Conservation (phyloP, 2,113 vertebrate genomes). For the Monopterus albus region DNA sequence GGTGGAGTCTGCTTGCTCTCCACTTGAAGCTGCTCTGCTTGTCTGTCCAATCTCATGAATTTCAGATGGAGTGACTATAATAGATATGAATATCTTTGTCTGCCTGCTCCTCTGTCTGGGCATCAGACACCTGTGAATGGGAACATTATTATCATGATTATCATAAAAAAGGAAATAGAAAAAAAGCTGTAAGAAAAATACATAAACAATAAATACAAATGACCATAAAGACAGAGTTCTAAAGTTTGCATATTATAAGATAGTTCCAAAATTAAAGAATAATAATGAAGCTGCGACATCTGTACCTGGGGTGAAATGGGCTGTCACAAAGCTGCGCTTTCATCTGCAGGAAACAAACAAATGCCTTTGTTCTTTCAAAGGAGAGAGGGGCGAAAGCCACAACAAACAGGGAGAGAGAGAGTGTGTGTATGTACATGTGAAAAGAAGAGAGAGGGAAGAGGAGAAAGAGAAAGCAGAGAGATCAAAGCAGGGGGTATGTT, state of each 20-base stretch:
- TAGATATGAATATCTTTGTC: constrained; percentile 9
- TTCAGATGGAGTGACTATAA: constrained; percentile 5
- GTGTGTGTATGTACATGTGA: constrained; percentile 29
- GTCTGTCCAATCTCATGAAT: not conserved
- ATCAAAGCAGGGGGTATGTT: constrained; percentile 70
- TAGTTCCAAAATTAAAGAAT: constrained; percentile 24
- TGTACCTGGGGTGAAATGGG: constrained; percentile 58
- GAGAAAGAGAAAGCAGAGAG: constrained; percentile 19
- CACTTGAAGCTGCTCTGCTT: constrained; percentile 3
- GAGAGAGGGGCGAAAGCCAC: constrained; percentile 63
- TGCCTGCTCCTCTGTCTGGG: not conserved
- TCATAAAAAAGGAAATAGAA: not conserved
- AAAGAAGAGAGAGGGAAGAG: constrained; percentile 26
- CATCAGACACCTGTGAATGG: constrained; percentile 41
- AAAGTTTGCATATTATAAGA: not conserved
- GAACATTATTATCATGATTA: constrained; percentile 11
- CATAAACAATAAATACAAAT: not conserved
- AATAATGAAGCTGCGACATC: constrained; percentile 20
- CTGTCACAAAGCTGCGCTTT: constrained; percentile 66
- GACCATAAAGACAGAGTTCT: not conserved
- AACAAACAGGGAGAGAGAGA: constrained; percentile 56
- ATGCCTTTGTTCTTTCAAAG: constrained; percentile 76
- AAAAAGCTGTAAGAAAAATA: not conserved
- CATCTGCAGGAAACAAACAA: constrained; percentile 70
- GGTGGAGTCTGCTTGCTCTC: too few species aligned